A percentile compares a stretch with the other conserved stretches of the same genome.
phyloP scores from a whole-genome alignment of 2,888 invertebrate genomes.

The Dorcus parallelipipedus region DNA sequence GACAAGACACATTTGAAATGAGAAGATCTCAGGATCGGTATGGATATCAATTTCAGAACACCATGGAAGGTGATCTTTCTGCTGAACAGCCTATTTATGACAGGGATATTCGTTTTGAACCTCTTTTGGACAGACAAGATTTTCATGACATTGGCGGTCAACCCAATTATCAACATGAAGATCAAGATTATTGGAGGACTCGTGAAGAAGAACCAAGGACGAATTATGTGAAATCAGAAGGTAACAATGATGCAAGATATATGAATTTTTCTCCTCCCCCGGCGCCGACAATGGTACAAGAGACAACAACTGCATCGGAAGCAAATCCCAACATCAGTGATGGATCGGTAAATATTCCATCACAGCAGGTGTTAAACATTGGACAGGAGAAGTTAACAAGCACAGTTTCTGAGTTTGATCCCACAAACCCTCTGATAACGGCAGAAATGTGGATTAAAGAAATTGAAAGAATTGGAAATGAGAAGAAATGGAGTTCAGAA shows the following conservation, averaged over 20 bases:
- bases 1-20: too few species aligned
- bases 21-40: not conserved
- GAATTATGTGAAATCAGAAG: too few species aligned
- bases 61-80: not conserved
- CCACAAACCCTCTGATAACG: slow-evolving; percentile 22
- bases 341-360: slow-evolving; percentile 4
- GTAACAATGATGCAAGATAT: not conserved
- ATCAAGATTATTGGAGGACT: not conserved
- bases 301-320: not conserved
- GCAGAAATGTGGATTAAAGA: slow-evolving; percentile 26
- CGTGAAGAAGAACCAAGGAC: not conserved
- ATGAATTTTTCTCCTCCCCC: not conserved
- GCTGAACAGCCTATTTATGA: not conserved
- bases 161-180: too few species aligned
- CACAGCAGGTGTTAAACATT: slow-evolving; percentile 9
- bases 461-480: slow-evolving; percentile 23
- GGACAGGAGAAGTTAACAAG: slow-evolving; percentile 16
- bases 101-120: not conserved
- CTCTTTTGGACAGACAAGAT: not conserved
- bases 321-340: slow-evolving; percentile 9
- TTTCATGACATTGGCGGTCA: not conserved
- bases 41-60: not conserved
- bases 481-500: slow-evolving; percentile 25
- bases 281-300: too few species aligned
- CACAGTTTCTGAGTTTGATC: slow-evolving; percentile 29